Percentiles rank a stretch among this genome's conserved stretches.
Evolutionary conservation across 2,113 vertebrate genomes (phyloP).

Genomic region (Nibea coibor): DNA sequence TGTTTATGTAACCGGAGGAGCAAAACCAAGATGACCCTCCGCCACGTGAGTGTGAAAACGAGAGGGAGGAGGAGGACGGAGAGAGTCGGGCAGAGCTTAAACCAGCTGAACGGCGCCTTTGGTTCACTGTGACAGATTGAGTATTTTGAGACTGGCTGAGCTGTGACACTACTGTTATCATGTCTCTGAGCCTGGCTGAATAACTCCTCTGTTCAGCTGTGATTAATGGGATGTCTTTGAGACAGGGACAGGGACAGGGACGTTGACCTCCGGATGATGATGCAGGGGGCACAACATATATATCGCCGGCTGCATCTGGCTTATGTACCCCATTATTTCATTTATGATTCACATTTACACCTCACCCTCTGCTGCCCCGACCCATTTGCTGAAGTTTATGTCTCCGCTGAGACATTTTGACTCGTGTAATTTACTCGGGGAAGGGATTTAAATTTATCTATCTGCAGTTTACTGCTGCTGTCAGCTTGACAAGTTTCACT

Average conservation of each 20-base stretch:
- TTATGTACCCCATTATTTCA: conserved; percentile 2
- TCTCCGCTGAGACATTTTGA: not conserved
- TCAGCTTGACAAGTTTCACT: conserved; percentile 12
- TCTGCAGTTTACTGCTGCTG: not conserved
- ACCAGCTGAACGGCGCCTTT: conserved; percentile 23
- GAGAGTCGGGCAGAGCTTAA: conserved; percentile 19
- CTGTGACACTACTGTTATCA: conserved; percentile 37
- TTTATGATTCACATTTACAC: conserved; percentile 19
- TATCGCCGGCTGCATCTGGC: conserved; percentile 5
- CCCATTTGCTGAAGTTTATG: not conserved
- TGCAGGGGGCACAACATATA: not conserved
- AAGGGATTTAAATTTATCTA: not conserved
- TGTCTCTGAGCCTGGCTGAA: conserved; percentile 37
- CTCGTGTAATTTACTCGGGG: not conserved
- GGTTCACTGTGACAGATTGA: conserved; percentile 50
- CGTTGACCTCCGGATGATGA: conserved; percentile 38
- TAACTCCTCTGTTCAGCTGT: conserved; percentile 34
- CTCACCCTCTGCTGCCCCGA: not conserved
- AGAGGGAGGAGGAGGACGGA: conserved; percentile 6
- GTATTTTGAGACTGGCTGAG: conserved; percentile 54
- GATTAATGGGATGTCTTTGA: conserved; percentile 44
- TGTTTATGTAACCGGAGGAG: conserved; percentile 3
- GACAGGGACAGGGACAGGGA: not conserved
- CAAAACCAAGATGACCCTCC: conserved; percentile 7
- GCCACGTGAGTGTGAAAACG: conserved; percentile 5